Evolutionary conservation across 1,140 invertebrate species (phyloP), one percentile per base, ranked within the genome.

Genomic region (Drosophila orena): DNA sequence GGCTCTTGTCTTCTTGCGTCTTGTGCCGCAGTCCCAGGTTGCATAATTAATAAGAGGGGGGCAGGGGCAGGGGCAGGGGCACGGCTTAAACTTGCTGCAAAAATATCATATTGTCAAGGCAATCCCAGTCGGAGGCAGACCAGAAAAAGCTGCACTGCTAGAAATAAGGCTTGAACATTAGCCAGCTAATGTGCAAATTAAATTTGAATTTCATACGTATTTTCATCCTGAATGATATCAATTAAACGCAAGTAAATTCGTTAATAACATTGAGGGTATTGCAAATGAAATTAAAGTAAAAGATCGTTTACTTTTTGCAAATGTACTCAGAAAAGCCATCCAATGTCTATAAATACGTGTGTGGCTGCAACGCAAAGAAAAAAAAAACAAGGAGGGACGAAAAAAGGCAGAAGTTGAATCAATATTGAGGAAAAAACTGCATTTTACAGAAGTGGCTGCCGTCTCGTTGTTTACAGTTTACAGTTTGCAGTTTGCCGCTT

Each of bases 11-110:
- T 54, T 52, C 70, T 57, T 53, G 80, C 61, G 56, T 76, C 65
- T 59, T 38, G 65, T 66, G 61, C 49, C 65, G 34, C 61, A 46
- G 50, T 47, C 58, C 64, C 60, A 69, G 66, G 73, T 85, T 85
- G 81, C 81, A 85, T 85, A 85, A 85, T 85, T 85, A 85, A 86
- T 80, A 78, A 73, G 77, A n/a, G 65, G 64, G 71, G 58, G 55
- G 54, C 17, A 15, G 15, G 15, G 17, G 17, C 15, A 35, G 24
- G 40, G 34, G 34, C 49, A 73, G 12, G 17, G 50, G 57, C 49
- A 78, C 43, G 40, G 65, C 65, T 73, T 68, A 50, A 65, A 79
- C 81, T 77, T 86, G 77, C 66, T 43, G 37, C 57, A 65, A 12
- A 66, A 80, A 68, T 73, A 86, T 62, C 64, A 74, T 66, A 81